phyloP scores from a whole-genome alignment of 2,113 vertebrate species.

The Ondatra zibethicus region DNA sequence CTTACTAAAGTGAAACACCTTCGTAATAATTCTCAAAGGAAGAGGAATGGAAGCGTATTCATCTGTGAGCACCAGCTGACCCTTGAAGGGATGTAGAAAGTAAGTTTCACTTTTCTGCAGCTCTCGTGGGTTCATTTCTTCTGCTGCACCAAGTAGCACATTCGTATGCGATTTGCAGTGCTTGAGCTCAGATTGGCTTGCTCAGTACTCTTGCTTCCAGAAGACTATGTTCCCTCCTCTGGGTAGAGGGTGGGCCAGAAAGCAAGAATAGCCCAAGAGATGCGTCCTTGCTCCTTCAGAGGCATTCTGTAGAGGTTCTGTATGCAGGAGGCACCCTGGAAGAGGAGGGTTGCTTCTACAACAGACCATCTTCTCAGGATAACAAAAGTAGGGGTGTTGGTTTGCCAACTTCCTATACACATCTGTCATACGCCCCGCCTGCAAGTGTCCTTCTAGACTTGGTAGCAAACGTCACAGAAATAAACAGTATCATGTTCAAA shows the following conservation, averaged over 20 bases:
- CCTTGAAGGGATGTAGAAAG: conserved; percentile 77
- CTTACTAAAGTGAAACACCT: conserved; percentile 75
- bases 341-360: background rate
- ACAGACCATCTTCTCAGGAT: background rate
- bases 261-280: background rate
- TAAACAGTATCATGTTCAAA: conserved; percentile 6
- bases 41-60: conserved; percentile 55
- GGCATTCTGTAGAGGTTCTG: background rate
- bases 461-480: conserved; percentile 59
- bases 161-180: conserved; percentile 72
- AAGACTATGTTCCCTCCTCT: conserved; percentile 48
- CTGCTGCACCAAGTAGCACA: conserved; percentile 55
- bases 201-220: conserved; percentile 38
- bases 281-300: background rate
- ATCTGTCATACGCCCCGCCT: background rate
- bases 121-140: conserved; percentile 71
- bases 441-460: background rate
- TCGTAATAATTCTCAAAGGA: conserved; percentile 67
- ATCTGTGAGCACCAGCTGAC: conserved; percentile 60
- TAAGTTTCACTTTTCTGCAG: conserved; percentile 76
- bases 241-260: conserved; percentile 58
- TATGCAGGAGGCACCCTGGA: fast-evolving
- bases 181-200: conserved; percentile 62
- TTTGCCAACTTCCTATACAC: background rate
- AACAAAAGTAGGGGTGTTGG: conserved; percentile 2